Percentiles rank a stretch among this genome's conserved stretches.
Evolutionary conservation across 2,797 vertebrate species (phyloP).

Genomic region (Hypotaenidia okinawae): DNA sequence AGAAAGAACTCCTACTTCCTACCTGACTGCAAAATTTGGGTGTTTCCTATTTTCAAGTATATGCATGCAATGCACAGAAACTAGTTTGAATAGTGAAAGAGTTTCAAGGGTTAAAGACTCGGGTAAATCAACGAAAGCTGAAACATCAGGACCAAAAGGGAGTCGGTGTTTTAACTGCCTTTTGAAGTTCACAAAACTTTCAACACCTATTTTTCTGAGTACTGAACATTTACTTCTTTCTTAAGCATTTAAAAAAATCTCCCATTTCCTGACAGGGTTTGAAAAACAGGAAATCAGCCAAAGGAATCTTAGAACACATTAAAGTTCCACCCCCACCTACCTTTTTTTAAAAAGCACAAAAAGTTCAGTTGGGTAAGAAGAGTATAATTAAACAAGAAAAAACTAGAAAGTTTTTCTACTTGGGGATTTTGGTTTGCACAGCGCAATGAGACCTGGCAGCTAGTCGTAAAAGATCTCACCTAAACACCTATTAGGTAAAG

Average conservation of each 20-base stretch:
- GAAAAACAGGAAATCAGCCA: neutral
- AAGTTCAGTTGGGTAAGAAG: neutral
- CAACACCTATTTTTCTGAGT: neutral
- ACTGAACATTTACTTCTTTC: neutral
- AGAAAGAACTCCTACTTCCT: neutral
- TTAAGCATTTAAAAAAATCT: neutral
- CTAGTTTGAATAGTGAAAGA: neutral
- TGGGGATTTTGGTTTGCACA: neutral
- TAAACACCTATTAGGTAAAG: neutral
- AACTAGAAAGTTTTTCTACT: too few species aligned
- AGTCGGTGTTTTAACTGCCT: fast-evolving
- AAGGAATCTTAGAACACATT: neutral
- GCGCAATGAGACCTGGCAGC: neutral
- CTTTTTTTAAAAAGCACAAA: neutral
- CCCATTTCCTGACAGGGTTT: neutral
- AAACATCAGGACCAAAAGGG: neutral
- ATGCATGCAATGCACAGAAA: neutral
- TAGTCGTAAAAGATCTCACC: neutral
- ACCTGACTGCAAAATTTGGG: neutral
- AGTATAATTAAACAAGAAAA: too few species aligned
- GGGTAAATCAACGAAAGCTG: neutral
- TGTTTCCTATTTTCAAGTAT: neutral
- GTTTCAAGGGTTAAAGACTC: neutral
- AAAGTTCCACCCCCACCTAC: too few species aligned
- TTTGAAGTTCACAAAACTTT: neutral